Evolutionary conservation across 2,888 invertebrate species (phyloP).

Genomic region (Dasypolia templi): DNA sequence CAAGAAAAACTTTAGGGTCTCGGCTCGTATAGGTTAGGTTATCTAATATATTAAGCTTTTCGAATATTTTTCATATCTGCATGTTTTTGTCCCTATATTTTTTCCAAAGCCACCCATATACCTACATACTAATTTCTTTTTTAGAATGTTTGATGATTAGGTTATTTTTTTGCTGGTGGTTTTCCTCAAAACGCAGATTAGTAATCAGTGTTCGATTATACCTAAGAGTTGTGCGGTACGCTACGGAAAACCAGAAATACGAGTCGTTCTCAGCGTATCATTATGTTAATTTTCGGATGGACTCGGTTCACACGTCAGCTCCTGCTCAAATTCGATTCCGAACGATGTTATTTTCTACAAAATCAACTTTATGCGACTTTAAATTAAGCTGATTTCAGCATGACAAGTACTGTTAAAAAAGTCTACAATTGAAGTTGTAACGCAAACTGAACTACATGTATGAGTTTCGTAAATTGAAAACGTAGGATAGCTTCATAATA

Average conservation of each 20-base stretch:
- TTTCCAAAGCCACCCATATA: too few relatives aligned
- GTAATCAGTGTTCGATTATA: conserved; percentile 9
- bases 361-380: not conserved
- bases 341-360: not conserved
- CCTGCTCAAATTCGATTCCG: not conserved
- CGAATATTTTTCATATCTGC: too few relatives aligned
- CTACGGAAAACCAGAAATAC: conserved; percentile 41
- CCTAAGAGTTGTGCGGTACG: not conserved
- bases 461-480: not conserved
- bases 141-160: not conserved
- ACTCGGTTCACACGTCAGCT: conserved; percentile 5
- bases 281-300: conserved; percentile 1
- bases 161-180: not conserved
- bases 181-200: conserved; percentile 11
- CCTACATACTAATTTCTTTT: too few relatives aligned
- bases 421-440: not conserved
- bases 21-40: too few relatives aligned
- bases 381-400: not conserved
- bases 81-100: too few relatives aligned
- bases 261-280: conserved; percentile 18
- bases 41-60: too few relatives aligned
- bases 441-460: not conserved
- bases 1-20: too few relatives aligned
- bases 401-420: not conserved
- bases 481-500: not conserved